Evolutionary conservation across 2,797 vertebrate species (phyloP).

Genomic region (Rhinophrynus dorsalis): DNA sequence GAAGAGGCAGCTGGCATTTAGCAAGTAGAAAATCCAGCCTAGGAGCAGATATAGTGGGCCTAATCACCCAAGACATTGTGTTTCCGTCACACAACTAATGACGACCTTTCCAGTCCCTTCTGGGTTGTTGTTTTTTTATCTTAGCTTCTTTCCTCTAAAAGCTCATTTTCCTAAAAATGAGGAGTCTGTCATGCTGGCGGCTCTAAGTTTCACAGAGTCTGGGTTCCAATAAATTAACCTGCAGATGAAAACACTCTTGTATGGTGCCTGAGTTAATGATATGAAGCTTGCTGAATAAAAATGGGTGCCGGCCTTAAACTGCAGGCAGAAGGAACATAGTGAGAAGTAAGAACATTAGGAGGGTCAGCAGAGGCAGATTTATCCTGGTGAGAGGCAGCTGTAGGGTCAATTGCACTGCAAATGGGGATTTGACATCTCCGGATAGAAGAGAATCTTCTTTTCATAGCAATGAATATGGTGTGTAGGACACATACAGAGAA

Average conservation of each 20-base stretch:
- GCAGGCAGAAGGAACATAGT: neutral
- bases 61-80: slow-evolving; percentile 16
- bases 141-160: neutral
- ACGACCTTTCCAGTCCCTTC: slow-evolving; percentile 16
- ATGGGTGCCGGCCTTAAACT: neutral
- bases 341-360: neutral
- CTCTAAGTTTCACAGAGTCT: neutral
- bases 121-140: no score
- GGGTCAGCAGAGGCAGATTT: neutral
- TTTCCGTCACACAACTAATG: slow-evolving; percentile 20
- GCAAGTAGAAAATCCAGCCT: neutral
- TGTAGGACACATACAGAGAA: neutral
- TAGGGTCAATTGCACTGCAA: neutral
- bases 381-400: neutral
- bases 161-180: neutral
- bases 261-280: slow-evolving; percentile 4
- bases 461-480: neutral
- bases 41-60: slow-evolving; percentile 1
- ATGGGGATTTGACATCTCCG: no score
- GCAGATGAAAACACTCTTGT: neutral
- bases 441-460: no score
- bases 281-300: neutral
- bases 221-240: slow-evolving; percentile 26
- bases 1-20: slow-evolving; percentile 25
- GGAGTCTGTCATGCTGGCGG: neutral